Percentiles rank a stretch among this genome's conserved stretches.
Conservation (phyloP, 2,113 vertebrate genomes). For the Platysternon megacephalum region DNA sequence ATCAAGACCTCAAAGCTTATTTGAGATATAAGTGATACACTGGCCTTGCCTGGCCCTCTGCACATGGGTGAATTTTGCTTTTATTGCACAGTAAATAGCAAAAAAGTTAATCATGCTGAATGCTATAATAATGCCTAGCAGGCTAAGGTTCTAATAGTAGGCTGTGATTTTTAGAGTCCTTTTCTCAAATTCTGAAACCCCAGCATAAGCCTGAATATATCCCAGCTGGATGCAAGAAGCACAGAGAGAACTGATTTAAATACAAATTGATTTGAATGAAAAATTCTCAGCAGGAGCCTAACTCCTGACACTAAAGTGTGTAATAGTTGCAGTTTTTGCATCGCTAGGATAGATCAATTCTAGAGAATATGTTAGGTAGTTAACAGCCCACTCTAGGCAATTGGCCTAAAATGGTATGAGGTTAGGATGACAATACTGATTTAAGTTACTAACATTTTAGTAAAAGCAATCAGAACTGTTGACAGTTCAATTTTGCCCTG, state of each 20-base stretch:
- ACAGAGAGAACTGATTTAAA: background rate
- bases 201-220: background rate
- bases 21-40: background rate
- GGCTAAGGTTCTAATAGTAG: background rate
- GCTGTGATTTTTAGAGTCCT: background rate
- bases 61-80: background rate
- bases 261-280: background rate
- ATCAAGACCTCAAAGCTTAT: background rate
- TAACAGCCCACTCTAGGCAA: background rate
- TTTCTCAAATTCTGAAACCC: background rate
- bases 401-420: background rate
- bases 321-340: background rate
- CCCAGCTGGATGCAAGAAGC: background rate
- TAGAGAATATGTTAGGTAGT: background rate
- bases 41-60: background rate
- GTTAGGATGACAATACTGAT: background rate
- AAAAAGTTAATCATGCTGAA: background rate
- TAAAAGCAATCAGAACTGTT: background rate
- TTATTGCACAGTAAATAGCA: background rate
- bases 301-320: background rate
- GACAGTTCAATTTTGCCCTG: background rate
- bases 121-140: background rate
- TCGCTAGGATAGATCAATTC: background rate
- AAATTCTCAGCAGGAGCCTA: background rate
- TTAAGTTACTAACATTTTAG: background rate